Conservation (phyloP, 2,888 invertebrate species). For the Ametastegia equiseti region DNA sequence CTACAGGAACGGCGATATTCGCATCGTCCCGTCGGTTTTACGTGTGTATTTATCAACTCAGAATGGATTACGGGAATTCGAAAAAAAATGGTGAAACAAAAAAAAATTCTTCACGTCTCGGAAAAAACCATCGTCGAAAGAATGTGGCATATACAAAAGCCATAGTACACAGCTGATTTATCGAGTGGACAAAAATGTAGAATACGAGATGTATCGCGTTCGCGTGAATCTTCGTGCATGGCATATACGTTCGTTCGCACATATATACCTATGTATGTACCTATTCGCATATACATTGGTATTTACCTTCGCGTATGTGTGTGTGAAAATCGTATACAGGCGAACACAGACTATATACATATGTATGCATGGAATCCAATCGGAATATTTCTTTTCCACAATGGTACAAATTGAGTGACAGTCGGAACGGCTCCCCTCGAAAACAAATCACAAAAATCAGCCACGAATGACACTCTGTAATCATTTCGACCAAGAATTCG, state of each 20-base stretch:
- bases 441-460: conserved; percentile 22
- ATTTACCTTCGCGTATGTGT: background rate
- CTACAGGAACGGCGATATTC: background rate
- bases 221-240: conserved; percentile 1
- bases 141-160: conserved; percentile 23
- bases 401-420: conserved; percentile 34
- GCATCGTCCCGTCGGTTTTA: background rate
- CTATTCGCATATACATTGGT: background rate
- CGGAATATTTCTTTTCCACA: conserved; percentile 35
- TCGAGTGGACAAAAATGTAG: conserved; percentile 24
- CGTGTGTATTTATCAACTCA: conserved; percentile 2
- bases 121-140: conserved; percentile 17
- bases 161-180: conserved; percentile 29
- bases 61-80: conserved; percentile 9
- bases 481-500: conserved; percentile 26
- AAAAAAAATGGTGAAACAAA: too few relatives aligned
- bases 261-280: background rate
- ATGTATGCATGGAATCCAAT: conserved; percentile 7
- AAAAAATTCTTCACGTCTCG: conserved; percentile 26
- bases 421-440: background rate
- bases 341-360: too few relatives aligned
- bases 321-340: background rate
- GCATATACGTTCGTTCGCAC: too few relatives aligned
- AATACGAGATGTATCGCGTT: conserved; percentile 10
- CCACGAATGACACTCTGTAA: conserved; percentile 10